Base-by-base conservation (phyloP, 2,113 vertebrate species). In the Callopanchax toddi region DNA sequence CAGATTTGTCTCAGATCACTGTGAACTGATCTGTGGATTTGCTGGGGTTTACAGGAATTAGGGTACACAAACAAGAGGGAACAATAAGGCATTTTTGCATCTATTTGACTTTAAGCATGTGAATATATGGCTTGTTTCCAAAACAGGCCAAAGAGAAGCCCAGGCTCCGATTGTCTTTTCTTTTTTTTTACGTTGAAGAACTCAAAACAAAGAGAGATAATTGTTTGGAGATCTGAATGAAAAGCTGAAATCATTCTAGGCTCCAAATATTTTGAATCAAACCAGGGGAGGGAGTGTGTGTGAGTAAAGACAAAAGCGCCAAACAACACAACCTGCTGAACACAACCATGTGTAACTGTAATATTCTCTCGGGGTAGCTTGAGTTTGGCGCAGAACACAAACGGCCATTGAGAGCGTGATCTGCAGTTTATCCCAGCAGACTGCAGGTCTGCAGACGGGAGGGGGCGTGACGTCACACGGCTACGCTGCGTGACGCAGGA, bases 381-480 rank as follows among this genome's bases (percentile, higher is more conserved):
- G 37, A 65, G 18, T 58, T 64, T 81, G 77, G 73, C 71, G 51
- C 20, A 18, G 45, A 50, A 56, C 55, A 89, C 79, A 83, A 73
- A 71, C 17, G 5, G 18, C 57, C 40, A 73, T 74, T 84, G 74
- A 86, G 55, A 65, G 40, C 67, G 48, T 13, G 9, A 81, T 62
- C 44, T 48, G 45, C 39, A 42, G 54, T 60, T 72, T 60, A 65
- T 74, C 71, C 65, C 74, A 25, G 50, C 34, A 76, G 53, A 83
- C 37, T 44, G 43, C 45, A 56, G 56, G 13, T 3, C 23, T 26
- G 44, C 20, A 9, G 42, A 44, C 6, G 18, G 10, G 51, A 66
- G 57, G 57, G 74, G 49, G 63, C 42, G 60, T 86, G 81, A 86
- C 70, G 63, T 86, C 75, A 83, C 64, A 81, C 50, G 26, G 57